Percentiles rank a stretch among this genome's conserved stretches.
Evolutionary conservation across 2,888 invertebrate species (phyloP).

Genomic region (Mythimna loreyi): DNA sequence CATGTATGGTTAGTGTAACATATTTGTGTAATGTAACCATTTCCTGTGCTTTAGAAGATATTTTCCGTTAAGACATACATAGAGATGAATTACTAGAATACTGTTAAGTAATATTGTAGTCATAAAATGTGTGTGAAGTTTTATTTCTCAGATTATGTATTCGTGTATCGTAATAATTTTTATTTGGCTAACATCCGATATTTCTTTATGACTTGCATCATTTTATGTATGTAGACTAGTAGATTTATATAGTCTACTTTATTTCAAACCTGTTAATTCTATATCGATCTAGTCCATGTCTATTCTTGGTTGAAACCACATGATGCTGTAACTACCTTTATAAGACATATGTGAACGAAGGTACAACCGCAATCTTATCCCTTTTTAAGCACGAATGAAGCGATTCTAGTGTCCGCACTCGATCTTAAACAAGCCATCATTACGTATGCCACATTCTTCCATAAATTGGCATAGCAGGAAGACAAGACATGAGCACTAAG

Average conservation of each 20-base stretch:
- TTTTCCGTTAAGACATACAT: constrained; percentile 39
- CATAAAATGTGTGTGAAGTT: constrained; percentile 23
- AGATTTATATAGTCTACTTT: no score
- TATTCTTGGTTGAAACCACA: not conserved
- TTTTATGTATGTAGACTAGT: not conserved
- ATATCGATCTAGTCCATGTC: not conserved
- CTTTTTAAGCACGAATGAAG: constrained; percentile 17
- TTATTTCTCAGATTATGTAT: constrained; percentile 24
- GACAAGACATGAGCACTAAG: constrained; percentile 28
- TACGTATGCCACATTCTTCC: constrained; percentile 28
- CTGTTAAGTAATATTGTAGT: constrained; percentile 23
- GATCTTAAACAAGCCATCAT: constrained; percentile 13
- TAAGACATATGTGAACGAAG: not conserved
- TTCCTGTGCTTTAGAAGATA: constrained; percentile 49
- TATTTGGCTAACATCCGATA: constrained; percentile 6
- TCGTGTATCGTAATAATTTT: constrained; percentile 3
- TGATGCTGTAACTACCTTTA: not conserved
- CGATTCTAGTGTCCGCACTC: constrained; percentile 1
- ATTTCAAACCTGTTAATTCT: not conserved
- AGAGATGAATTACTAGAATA: constrained; percentile 28
- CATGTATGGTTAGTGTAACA: constrained; percentile 45
- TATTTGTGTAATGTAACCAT: constrained; percentile 42
- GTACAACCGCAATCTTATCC: constrained; percentile 14
- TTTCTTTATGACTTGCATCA: not conserved
- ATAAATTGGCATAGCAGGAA: constrained; percentile 46